Percentiles rank a stretch among this genome's conserved stretches.
phyloP scores from a whole-genome alignment of 2,888 invertebrate genomes.

The Marronus borbonicus region DNA sequence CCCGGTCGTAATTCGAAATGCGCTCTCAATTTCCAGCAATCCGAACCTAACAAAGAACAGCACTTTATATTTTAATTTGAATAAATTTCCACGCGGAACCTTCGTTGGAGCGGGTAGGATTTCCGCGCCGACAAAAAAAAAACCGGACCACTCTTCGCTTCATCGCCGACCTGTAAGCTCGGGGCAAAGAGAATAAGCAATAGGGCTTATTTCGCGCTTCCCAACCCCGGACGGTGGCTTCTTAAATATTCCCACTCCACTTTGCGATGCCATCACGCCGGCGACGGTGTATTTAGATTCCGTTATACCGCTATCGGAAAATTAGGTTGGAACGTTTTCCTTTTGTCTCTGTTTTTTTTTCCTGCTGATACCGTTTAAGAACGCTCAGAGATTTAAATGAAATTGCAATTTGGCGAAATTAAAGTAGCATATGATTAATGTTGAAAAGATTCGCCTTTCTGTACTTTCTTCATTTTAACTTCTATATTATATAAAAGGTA shows the following conservation, averaged over 20 bases:
- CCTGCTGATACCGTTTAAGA: background rate
- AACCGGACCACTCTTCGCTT: background rate
- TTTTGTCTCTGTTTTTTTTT: background rate
- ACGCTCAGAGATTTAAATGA: background rate
- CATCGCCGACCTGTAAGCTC: background rate
- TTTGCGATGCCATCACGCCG: background rate
- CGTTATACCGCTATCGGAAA: conserved; percentile 13
- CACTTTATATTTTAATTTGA: conserved; percentile 57
- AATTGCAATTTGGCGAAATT: conserved; percentile 1
- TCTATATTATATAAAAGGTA: background rate
- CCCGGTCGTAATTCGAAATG: conserved; percentile 52
- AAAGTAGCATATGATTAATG: background rate
- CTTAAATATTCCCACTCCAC: background rate
- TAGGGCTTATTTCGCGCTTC: conserved; percentile 12
- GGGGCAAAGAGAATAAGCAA: conserved; percentile 29
- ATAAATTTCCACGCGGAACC: conserved; percentile 45
- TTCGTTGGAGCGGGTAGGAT: background rate
- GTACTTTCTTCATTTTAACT: background rate
- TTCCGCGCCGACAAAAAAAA: conserved; percentile 1
- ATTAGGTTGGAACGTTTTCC: conserved; percentile 1
- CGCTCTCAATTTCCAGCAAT: conserved; percentile 56
- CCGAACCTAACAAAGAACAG: conserved; percentile 53
- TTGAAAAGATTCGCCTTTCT: too few relatives aligned
- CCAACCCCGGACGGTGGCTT: too few relatives aligned
- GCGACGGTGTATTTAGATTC: background rate